These are phyloP conservation scores for Lapara coniferarum DNA, from an alignment of 2,888 invertebrate species.

Conservation along the genomic window DNA sequence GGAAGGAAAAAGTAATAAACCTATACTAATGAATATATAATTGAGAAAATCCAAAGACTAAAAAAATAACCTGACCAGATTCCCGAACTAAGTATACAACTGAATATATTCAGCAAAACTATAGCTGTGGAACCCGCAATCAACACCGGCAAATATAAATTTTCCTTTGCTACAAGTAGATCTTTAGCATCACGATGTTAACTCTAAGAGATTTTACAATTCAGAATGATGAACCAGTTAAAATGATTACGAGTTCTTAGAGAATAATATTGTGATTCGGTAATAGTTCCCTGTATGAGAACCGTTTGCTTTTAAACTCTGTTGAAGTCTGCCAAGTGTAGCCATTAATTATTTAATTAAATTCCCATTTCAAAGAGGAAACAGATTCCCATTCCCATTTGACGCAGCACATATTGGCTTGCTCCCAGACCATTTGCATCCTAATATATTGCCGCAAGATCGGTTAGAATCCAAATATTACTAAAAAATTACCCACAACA, in stretches of 20 bases:
- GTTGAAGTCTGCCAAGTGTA: not conserved
- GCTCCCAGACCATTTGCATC: constrained; percentile 13
- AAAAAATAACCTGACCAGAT: too few relatives aligned
- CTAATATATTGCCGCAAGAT: constrained; percentile 12
- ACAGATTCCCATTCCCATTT: constrained; percentile 14
- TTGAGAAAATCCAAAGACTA: too few relatives aligned
- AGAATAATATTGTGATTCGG: not conserved
- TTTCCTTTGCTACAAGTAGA: too few relatives aligned
- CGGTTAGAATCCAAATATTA: not conserved
- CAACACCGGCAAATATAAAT: too few relatives aligned
- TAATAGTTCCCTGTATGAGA: not conserved
- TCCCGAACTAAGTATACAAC: too few relatives aligned
- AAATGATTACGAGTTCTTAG: not conserved
- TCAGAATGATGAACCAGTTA: not conserved
- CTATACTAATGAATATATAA: too few relatives aligned
- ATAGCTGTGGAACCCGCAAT: too few relatives aligned
- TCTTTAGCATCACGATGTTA: not conserved
- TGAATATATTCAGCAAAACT: too few relatives aligned
- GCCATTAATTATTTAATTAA: constrained; percentile 22
- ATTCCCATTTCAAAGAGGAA: constrained; percentile 16
- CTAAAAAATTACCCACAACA: not conserved
- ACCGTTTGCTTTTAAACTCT: not conserved
- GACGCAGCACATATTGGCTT: constrained; percentile 16
- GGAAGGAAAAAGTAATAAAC: too few relatives aligned
- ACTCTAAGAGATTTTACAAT: not conserved